Base-by-base conservation (phyloP, 2,888 invertebrate species). In the Apodemia zela region DNA sequence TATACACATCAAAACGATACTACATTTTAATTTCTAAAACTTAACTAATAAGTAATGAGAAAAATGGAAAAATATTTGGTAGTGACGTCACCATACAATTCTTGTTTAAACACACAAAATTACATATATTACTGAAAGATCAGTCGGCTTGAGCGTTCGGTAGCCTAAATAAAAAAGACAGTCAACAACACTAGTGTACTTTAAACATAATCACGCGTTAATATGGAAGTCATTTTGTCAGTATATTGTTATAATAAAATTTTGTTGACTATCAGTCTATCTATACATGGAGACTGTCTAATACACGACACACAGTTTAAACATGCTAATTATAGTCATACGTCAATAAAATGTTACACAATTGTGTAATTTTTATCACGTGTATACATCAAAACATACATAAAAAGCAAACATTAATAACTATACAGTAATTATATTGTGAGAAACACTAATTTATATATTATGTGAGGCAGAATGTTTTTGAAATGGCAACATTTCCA, bases 51-150 rank as follows among this genome's bases (percentile, higher is more conserved):
- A 75, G 69, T 66, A 74, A 75, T 71, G 75, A 68, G 75, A 76
- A 66, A 76, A 73, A 73, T 74, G 69, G 33, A 59, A 59, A 57
- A 63, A 74, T 75, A 75, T 81, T 82, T 78, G 78, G 78, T 79
- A 75, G 71, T 72, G 73, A 73, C 72, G 73, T 66, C 67, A 69
- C 67, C 25, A 57, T 49, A 59, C 3, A 35, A 63, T 47, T 58
- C 38, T 42, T 58, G 42, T 42, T 59, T 15, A 47, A 47, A 63
- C 57, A 57, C 57, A 57, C 29, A 57, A 57, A 57, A 57, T 57
- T 57, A 57, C 57, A 57, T 29, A 57, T 57, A 57, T 57, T 54
- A 54, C 57, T 57, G 57, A 57, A 57, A 57, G 25, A 57, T 57
- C 57, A 57, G 57, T 57, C 57, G 29, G n/a, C 57, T 57, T 57